Evolutionary conservation across 2,113 vertebrate genomes (phyloP).

Genomic region (Stigmatopora argus): DNA sequence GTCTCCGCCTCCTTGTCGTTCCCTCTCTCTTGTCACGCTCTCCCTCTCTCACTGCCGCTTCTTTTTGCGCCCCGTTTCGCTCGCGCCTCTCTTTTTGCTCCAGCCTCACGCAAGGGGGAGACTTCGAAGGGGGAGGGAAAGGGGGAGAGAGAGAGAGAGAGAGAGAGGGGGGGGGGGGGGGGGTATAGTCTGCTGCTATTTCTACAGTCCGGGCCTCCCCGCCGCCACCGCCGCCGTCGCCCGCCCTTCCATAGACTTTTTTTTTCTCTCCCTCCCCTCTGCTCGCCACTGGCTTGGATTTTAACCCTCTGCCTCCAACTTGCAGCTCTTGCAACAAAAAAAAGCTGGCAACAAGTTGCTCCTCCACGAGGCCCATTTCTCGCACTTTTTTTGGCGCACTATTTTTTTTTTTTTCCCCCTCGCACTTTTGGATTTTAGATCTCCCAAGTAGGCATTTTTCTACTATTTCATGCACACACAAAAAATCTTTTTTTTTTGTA

Average conservation of each 20-base stretch:
- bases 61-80: slow-evolving; percentile 59
- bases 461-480: neutral
- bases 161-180: slow-evolving; percentile 23
- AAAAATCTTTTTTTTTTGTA: neutral
- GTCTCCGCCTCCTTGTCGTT: slow-evolving; percentile 64
- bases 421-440: slow-evolving; percentile 35
- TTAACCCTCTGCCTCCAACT: slow-evolving; percentile 71
- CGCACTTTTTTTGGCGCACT: slow-evolving; percentile 36
- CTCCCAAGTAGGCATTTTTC: neutral
- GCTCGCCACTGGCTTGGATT: slow-evolving; percentile 72
- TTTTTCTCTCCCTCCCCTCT: slow-evolving; percentile 28
- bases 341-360: slow-evolving; percentile 68
- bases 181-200: slow-evolving; percentile 68
- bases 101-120: slow-evolving; percentile 75
- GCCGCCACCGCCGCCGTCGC: slow-evolving; percentile 43
- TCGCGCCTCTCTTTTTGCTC: slow-evolving; percentile 68
- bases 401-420: slow-evolving; percentile 24
- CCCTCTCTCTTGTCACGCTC: slow-evolving; percentile 48
- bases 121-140: slow-evolving; percentile 50
- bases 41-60: slow-evolving; percentile 33
- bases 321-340: slow-evolving; percentile 53
- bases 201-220: slow-evolving; percentile 83
- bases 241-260: slow-evolving; percentile 78
- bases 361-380: slow-evolving; percentile 19
- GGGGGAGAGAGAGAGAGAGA: slow-evolving; percentile 20